Base-by-base conservation (phyloP, 2,797 vertebrate species). In the Alcedo atthis region DNA sequence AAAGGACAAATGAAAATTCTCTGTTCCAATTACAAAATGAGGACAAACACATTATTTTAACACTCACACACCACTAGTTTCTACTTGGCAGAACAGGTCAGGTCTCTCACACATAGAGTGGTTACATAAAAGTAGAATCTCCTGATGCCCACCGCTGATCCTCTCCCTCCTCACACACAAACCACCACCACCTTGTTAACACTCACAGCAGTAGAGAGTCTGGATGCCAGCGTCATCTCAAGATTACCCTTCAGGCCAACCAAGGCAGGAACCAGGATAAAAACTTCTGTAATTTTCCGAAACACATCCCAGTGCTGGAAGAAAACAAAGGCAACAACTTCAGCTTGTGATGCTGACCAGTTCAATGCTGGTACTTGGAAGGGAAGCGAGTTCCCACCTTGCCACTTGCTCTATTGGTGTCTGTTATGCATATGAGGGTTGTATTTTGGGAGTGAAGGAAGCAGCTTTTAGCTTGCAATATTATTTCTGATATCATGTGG, bases 211-310 rank as follows among this genome's bases (percentile, higher is more conserved):
- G 99, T 99, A 55, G 99, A 99, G 85, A 99, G 98, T 82, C 99
- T 98, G 57, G 99, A 99, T 8, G 99, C 98, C 96, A 99, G 91
- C 0, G 99, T 99, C 99, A 99, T 99, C 96, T 99, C 99, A 91
- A 99, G 98, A 96, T 99, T 99, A 48, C 99, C 99, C 96, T 99
- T 99, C 96, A 99, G 98, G 35, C 99, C 99, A 93, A 99, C 97
- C 81, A 99, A 94, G 35, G 98, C 98, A 28, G 98, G 99, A 81
- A 99, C 98, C 97, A 99, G 92, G 69, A 99, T 99, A 85, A 99
- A 98, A 64, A 99, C 97, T 89, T 99, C 98, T 0, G 98, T 98
- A 49, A 99, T 98, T 57, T 98, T 98, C 85, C 83, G 96, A 94
- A 99, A 99, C 83, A 99, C 98, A 5, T 98, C 97, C 99, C 99